A percentile compares a stretch with the other conserved stretches of the same genome.
These are phyloP conservation scores for Pluvialis apricaria DNA, from an alignment of 2,113 vertebrate species.

Conservation along the genomic window DNA sequence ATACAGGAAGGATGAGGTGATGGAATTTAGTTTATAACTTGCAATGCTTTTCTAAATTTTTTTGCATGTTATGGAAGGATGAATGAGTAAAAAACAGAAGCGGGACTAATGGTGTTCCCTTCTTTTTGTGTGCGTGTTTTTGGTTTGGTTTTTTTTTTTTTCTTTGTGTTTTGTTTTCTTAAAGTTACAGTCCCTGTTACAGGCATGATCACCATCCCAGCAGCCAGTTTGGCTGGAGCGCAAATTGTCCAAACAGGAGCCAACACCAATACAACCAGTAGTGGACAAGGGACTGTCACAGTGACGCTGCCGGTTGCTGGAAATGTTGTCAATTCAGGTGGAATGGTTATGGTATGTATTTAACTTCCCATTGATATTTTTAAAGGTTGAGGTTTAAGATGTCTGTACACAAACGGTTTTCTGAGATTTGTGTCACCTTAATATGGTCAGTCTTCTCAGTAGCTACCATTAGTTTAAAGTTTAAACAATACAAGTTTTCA, in stretches of 20 bases:
- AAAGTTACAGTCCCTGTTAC: constrained; percentile 84
- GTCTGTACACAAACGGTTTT: neutral
- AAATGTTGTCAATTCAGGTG: constrained; percentile 96
- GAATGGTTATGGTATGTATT: constrained; percentile 97
- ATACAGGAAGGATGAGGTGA: neutral
- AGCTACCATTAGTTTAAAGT: neutral
- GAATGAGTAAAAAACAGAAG: constrained; percentile 55
- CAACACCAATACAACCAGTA: constrained; percentile 95
- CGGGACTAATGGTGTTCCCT: constrained; percentile 78
- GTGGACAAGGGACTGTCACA: constrained; percentile 95
- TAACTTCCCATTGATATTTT: neutral
- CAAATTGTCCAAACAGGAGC: constrained; percentile 95
- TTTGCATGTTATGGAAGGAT: neutral
- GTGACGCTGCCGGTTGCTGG: constrained; percentile 96
- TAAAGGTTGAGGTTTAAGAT: neutral
- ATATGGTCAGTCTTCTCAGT: neutral
- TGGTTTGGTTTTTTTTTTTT: constrained; percentile 2
- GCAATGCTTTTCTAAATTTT: neutral
- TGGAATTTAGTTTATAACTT: neutral
- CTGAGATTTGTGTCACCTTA: neutral
- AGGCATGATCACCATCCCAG: constrained; percentile 99
- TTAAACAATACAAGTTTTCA: neutral
- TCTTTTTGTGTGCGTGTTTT: constrained; percentile 74
- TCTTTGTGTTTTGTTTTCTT: constrained; percentile 71
- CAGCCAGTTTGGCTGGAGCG: constrained; percentile 92